phyloP scores from a whole-genome alignment of 2,888 invertebrate species.

The Amphipoea lucens region DNA sequence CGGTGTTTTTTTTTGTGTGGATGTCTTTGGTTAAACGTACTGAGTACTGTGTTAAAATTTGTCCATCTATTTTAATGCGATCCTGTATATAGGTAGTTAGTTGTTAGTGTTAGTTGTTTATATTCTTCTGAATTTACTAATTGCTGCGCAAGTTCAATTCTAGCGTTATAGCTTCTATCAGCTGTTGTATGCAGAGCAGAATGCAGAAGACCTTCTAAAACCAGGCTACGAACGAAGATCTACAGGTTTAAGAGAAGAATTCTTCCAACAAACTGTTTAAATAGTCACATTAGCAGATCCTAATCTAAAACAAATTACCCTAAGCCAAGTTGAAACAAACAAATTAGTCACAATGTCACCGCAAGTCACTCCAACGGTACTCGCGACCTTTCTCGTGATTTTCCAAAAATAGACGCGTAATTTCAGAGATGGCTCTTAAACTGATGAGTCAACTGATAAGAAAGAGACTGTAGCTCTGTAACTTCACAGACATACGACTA shows the following conservation, averaged over 20 bases:
- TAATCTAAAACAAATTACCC: conserved; percentile 44
- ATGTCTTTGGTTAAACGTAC: no score
- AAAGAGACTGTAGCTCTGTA: conserved; percentile 27
- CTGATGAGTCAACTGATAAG: conserved; percentile 43
- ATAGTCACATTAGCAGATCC: conserved; percentile 29
- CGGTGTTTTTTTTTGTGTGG: no score
- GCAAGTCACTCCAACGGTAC: conserved; percentile 63
- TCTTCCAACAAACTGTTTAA: conserved; percentile 20
- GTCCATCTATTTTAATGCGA: no score
- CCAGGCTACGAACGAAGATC: neutral
- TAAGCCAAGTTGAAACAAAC: conserved; percentile 66
- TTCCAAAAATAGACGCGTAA: conserved; percentile 36
- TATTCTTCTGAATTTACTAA: neutral
- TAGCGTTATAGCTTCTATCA: no score
- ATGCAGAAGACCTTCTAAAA: no score
- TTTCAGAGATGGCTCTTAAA: conserved; percentile 40
- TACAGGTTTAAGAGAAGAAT: neutral
- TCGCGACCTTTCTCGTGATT: conserved; percentile 41
- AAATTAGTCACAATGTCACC: conserved; percentile 49
- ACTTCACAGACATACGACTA: conserved; percentile 20
- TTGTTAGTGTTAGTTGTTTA: no score
- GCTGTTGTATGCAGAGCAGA: rapidly evolving
- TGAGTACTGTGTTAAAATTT: no score
- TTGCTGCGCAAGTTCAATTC: neutral
- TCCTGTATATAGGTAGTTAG: no score